phyloP scores from a whole-genome alignment of 2,888 invertebrate species.

The Melanostoma mellinum region DNA sequence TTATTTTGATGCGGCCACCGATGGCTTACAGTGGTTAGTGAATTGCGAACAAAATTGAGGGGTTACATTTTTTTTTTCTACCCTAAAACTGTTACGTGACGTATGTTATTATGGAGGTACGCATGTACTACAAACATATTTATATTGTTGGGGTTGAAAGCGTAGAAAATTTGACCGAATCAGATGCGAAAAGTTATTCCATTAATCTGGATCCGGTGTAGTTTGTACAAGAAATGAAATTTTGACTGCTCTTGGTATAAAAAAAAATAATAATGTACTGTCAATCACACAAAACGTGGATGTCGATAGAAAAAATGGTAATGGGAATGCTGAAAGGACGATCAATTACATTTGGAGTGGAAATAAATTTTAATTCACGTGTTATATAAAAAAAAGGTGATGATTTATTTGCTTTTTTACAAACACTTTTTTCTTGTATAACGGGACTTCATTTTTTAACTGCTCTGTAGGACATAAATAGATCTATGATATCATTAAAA shows the following conservation, averaged over 20 bases:
- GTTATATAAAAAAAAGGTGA: no score
- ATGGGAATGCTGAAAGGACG: no score
- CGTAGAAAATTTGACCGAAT: not conserved
- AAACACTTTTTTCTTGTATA: no score
- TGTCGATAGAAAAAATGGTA: no score
- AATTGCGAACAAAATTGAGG: not conserved
- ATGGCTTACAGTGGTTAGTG: constrained; percentile 50
- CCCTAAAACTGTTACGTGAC: not conserved
- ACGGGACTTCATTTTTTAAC: no score
- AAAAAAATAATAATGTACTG: no score
- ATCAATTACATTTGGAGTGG: no score
- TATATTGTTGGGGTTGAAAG: not conserved
- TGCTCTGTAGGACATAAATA: no score
- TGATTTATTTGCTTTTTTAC: no score
- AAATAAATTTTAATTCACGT: no score
- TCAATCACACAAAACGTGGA: no score
- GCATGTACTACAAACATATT: not conserved
- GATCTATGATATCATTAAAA: no score
- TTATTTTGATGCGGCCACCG: constrained; percentile 57
- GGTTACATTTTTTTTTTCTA: constrained; percentile 2
- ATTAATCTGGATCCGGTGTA: constrained; percentile 65
- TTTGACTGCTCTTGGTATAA: not conserved
- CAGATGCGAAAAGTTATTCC: constrained; percentile 67
- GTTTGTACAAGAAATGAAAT: constrained; percentile 54
- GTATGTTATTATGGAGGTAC: not conserved